phyloP scores from a whole-genome alignment of 1,140 invertebrate genomes.

The Chelonus insularis region DNA sequence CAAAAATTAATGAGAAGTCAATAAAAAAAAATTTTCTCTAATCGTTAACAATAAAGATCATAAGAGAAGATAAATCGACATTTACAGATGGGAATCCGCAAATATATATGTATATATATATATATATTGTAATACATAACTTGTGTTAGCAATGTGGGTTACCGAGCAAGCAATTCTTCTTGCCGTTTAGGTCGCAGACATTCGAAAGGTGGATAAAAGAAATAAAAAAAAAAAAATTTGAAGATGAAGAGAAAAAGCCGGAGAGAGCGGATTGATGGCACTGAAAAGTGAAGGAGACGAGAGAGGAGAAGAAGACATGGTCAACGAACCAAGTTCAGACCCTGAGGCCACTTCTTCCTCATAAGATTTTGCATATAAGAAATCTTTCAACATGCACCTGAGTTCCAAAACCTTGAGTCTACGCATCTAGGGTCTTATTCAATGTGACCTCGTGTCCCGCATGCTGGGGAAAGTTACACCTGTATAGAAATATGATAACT shows the following conservation, averaged over 20 bases:
- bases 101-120: no score
- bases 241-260: background rate
- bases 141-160: constrained; percentile 12
- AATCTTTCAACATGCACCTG: background rate
- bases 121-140: background rate
- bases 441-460: constrained; percentile 5
- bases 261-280: background rate
- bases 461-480: constrained; percentile 14
- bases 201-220: background rate
- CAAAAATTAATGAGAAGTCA: background rate
- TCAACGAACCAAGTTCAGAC: constrained; percentile 38
- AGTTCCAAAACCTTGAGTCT: constrained; percentile 2
- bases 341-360: constrained; percentile 5
- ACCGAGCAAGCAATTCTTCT: constrained; percentile 14
- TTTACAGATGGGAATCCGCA: background rate
- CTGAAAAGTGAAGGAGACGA: constrained; percentile 6
- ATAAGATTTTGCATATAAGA: constrained; percentile 31
- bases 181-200: constrained; percentile 3
- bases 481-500: background rate
- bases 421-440: background rate
- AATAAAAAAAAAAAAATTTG: constrained; percentile 5
- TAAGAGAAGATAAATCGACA: background rate
- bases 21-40: background rate
- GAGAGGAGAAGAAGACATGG: constrained; percentile 33
- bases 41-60: no score